Evolutionary conservation across 2,888 invertebrate species (phyloP).

Genomic region (Sycophila texana): DNA sequence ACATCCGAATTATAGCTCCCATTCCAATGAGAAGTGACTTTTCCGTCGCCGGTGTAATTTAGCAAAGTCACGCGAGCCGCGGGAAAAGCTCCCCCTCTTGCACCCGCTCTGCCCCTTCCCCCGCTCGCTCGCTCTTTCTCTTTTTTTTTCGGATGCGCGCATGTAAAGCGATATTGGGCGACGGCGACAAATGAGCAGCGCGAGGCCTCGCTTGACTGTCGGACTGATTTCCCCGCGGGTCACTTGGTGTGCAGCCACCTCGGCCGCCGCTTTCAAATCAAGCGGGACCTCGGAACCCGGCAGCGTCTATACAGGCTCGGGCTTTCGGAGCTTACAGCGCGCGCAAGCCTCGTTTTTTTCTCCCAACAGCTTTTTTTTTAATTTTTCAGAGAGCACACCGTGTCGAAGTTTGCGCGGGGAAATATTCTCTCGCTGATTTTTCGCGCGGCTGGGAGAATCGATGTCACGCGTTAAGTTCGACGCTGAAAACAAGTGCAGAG

Average conservation of each 20-base stretch:
- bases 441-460: too few relatives aligned
- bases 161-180: conserved; percentile 57
- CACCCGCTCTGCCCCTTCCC: background rate
- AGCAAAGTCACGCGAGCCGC: conserved; percentile 19
- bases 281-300: conserved; percentile 31
- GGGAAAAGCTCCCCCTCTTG: background rate
- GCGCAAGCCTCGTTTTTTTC: too few relatives aligned
- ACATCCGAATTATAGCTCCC: too few relatives aligned
- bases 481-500: too few relatives aligned
- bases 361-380: too few relatives aligned
- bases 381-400: too few relatives aligned
- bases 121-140: background rate
- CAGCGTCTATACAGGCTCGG: too few relatives aligned
- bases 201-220: conserved; percentile 27
- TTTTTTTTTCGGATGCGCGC: background rate
- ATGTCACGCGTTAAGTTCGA: too few relatives aligned
- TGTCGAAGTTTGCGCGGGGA: too few relatives aligned
- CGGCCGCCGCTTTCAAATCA: conserved; percentile 48
- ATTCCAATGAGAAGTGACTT: too few relatives aligned
- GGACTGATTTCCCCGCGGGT: conserved; percentile 62
- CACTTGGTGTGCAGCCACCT: conserved; percentile 51
- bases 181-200: conserved; percentile 57
- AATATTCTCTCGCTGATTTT: too few relatives aligned
- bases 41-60: conserved; percentile 6
- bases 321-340: too few relatives aligned